Evolutionary conservation across 2,113 vertebrate species (phyloP).

Genomic region (Boleophthalmus pectinirostris): DNA sequence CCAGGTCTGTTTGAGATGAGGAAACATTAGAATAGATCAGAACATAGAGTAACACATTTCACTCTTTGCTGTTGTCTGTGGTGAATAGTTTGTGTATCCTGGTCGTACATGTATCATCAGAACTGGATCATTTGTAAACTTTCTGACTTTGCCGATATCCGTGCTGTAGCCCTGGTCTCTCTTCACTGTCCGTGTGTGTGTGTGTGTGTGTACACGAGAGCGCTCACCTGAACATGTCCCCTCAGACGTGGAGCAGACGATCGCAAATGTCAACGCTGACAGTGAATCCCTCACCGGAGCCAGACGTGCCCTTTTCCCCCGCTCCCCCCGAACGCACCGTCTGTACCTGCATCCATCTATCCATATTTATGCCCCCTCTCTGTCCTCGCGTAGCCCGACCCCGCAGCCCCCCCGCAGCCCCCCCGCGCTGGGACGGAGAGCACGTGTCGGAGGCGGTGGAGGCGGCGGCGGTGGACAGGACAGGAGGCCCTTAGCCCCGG

Average conservation of each 20-base stretch:
- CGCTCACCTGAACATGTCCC: constrained; percentile 29
- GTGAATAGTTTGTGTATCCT: too few species aligned
- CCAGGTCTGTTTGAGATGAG: too few species aligned
- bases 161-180: too few species aligned
- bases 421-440: constrained; percentile 56
- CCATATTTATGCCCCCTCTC: constrained; percentile 69
- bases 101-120: too few species aligned
- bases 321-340: constrained; percentile 66
- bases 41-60: too few species aligned
- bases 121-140: too few species aligned
- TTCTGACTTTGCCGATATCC: too few species aligned
- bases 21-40: too few species aligned
- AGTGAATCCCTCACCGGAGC: constrained; percentile 59
- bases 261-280: constrained; percentile 79
- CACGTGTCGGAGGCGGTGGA: constrained; percentile 60
- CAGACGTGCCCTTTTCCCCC: constrained; percentile 76
- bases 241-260: constrained; percentile 54
- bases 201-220: constrained; percentile 11
- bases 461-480: constrained; percentile 5
- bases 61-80: too few species aligned
- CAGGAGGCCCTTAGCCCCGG: constrained; percentile 60
- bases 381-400: constrained; percentile 44
- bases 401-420: constrained; percentile 43
- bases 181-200: constrained; percentile 1
- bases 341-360: constrained; percentile 72